Evolutionary conservation across 2,797 vertebrate species (phyloP), one percentile per base, ranked within the genome.

Genomic region (Acanthopagrus latus): DNA sequence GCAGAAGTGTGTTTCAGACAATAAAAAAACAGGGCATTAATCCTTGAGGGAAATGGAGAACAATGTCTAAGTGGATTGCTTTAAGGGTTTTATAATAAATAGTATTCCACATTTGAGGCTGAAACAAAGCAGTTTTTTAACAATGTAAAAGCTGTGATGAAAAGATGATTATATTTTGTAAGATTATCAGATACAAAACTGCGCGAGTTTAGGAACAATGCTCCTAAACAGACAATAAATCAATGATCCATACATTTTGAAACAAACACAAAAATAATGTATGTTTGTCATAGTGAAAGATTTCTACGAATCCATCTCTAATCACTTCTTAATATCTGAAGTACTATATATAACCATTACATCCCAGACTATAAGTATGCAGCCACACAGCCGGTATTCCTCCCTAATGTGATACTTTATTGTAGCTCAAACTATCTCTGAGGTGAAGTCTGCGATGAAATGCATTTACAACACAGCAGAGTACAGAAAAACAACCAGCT

Each of bases 11-110:
- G 80, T 70, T 68, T 76, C 81, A 90, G 69, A 91, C 76, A 89
- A 87, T 88, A 46, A 70, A 71, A 52, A 76, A 77, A 69, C 65
- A 55, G 58, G 73, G 75, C 44, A 77, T 82, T 86, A 85, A 85
- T 88, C 87, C 87, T 80, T 43, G 10, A 71, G 72, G 76, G 81
- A 86, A 84, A 67, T 58, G 60, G 60, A 78, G 79, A 83, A 91
- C 83, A 89, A 85, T 74, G 74, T 77, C 72, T 86, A 78, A 83
- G 83, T 87, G 77, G 84, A 91, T 91, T 88, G 82, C 55, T 70
- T 75, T 25, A 71, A 76, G 73, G 74, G 64, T 81, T 83, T 64
- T 17, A 56, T 76, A 72, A 64, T 59, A 79, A 83, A 80, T 82
- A 64, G 64, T 75, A 81, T 78, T 81, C 20, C 21, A 54, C 64